Base-by-base conservation (phyloP, 2,888 invertebrate genomes). In the Hypomecis punctinalis region DNA sequence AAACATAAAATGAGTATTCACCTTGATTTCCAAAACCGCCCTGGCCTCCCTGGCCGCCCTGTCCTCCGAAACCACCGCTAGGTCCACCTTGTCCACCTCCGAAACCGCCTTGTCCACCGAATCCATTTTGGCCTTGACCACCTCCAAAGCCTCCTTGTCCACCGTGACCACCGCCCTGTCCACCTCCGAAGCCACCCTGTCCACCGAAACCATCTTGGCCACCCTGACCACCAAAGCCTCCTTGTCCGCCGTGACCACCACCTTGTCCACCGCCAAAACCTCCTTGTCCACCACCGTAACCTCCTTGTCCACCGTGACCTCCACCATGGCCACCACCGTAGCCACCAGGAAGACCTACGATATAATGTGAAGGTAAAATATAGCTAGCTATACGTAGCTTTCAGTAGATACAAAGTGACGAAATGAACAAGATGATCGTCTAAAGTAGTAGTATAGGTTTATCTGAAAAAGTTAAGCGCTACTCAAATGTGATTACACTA, bases 211-310 rank as follows among this genome's bases (percentile, higher is more conserved):
- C 66, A 7, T 65, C 65, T 9, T 68, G 69, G 8, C 54, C 55
- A 13, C 63, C 61, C n/a, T 49, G 48, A 8, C 62, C 52, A 37
- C 46, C 51, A 33, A 33, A 35, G 10, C 48, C 48, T 8, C 23
- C 23, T 23, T 23, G 23, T 23, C 49, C 49, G 7, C 53, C 43
- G 45, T 55, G 46, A 11, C 40, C 45, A 0, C 69, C 68, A 5
- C 69, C 66, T 10, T 67, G 63, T n/a, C 47, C 10, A 11, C 56
- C 47, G 6, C 67, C 68, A 42, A 53, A 68, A 3, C 72, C 70
- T 47, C 59, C 59, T 8, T 55, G 55, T 9, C 61, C 61, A 13
- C 52, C 57, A 8, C 60, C 56, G 9, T 40, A 47, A 35, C 63
- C 63, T 6, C 66, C 49, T 6, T 62, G 66, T 5, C 53, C 36